Percentiles rank a stretch among this genome's conserved stretches.
Evolutionary conservation across 2,888 invertebrate genomes (phyloP).

Genomic region (Cephus pygmeus): DNA sequence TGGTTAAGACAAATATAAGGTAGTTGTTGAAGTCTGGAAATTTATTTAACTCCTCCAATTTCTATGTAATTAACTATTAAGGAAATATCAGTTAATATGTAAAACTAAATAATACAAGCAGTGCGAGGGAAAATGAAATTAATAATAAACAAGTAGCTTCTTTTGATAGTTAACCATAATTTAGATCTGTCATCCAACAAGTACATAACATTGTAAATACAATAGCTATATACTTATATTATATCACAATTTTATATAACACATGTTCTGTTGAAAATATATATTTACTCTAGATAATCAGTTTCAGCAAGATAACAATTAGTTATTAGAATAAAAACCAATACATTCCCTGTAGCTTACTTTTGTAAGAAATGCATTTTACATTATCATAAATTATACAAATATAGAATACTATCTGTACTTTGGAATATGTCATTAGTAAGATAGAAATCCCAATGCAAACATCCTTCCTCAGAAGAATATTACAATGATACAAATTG

Average conservation of each 20-base stretch:
- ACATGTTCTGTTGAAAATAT: not conserved
- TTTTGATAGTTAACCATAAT: not conserved
- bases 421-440: not conserved
- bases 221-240: not conserved
- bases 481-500: not conserved
- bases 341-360: not conserved
- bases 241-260: not conserved
- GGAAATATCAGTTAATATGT: slow-evolving; percentile 60
- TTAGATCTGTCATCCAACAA: not conserved
- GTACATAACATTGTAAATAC: too few species aligned
- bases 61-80: slow-evolving; percentile 73
- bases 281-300: not conserved
- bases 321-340: not conserved
- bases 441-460: not conserved
- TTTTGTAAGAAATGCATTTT: not conserved
- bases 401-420: not conserved
- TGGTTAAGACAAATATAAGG: slow-evolving; percentile 96
- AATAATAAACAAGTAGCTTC: not conserved
- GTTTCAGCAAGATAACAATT: not conserved
- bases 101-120: not conserved
- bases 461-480: not conserved
- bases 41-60: slow-evolving; percentile 97
- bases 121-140: not conserved
- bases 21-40: slow-evolving; percentile 99
- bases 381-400: not conserved